Evolutionary conservation across 35 echinoderm and acorn worm genomes (phyloP).

Genomic region (Anneissia japonica): DNA sequence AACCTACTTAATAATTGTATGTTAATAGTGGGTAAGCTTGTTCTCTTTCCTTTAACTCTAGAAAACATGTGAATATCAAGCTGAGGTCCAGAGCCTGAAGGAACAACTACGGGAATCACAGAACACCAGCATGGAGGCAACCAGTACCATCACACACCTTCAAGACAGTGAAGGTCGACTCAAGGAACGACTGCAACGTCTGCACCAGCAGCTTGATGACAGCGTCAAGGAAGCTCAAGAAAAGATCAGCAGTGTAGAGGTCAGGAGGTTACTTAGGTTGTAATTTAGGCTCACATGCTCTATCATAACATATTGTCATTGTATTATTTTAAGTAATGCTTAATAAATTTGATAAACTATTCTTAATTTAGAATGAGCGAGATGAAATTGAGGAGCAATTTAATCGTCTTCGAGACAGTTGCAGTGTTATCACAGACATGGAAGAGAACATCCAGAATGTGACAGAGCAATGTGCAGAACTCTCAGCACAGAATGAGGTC

Average conservation of each 20-base stretch:
- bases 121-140: conserved; percentile 13
- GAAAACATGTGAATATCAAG: conserved; percentile 42
- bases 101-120: conserved; percentile 39
- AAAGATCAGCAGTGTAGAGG: conserved; percentile 41
- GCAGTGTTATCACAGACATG: conserved; percentile 38
- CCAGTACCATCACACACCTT: conserved; percentile 27
- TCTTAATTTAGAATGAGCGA: conserved; percentile 36
- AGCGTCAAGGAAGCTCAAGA: conserved; percentile 30
- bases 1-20: too few species aligned
- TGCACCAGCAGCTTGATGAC: conserved; percentile 30
- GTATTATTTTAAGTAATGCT: neutral
- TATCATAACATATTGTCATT: neutral
- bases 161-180: conserved; percentile 37
- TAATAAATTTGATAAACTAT: neutral
- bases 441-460: conserved; percentile 37
- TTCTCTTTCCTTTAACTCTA: neutral
- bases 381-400: conserved; percentile 36
- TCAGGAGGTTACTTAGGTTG: too few species aligned
- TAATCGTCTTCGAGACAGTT: conserved; percentile 33
- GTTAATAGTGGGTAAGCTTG: neutral
- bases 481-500: conserved; percentile 36
- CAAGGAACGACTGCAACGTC: conserved; percentile 27
- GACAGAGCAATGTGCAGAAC: conserved; percentile 26
- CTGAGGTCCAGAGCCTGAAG: conserved; percentile 34
- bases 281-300: too few species aligned